Evolutionary conservation across 2,797 vertebrate species (phyloP), one percentile per base, ranked within the genome.

Genomic region (Anabas testudineus): DNA sequence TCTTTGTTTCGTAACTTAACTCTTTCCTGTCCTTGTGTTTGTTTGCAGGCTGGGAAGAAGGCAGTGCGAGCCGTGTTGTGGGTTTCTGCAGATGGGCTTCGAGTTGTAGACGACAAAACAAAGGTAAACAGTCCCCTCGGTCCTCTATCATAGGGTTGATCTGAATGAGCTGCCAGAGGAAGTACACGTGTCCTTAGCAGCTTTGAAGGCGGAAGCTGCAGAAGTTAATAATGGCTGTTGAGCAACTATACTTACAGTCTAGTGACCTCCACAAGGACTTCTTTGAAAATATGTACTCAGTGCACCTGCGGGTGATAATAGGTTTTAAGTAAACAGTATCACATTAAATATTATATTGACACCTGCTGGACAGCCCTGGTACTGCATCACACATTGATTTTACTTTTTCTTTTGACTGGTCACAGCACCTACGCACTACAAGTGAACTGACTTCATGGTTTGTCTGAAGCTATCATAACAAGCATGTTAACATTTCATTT

Each of bases 71-170:
- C 98, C 0, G 96, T 99, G 83, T 89, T 99, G 58, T 98, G 97
- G 98, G 98, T 99, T 62, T 99, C 98, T 0, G 98, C 98, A 24
- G 98, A 99, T 73, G 98, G 98, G 83, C 96, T 99, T 55, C 92
- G 98, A 64, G 98, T 99, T 18, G 98, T 99, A 83, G 98, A 99
- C 74, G 98, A 99, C 90, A 99, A 98, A 94, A 99, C 98, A 67
- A 99, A 99, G 98, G 98, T 99, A 94, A 95, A 21, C 5, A 54
- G 14, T 61, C 41, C 36, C 45, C 60, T 30, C 36, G 3, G 62
- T 32, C 10, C 10, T 36, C 19, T 12, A 19, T 43, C 5, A 18
- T 34, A 24, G 59, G 13, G 26, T 48, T 13, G 18, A 79, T 82
- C 21, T 58, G 57, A 75, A 47, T 7, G 46, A 18, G 47, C 60